A percentile compares a stretch with the other conserved stretches of the same genome.
phyloP scores from a whole-genome alignment of 2,113 vertebrate species.

The Entelurus aequoreus region DNA sequence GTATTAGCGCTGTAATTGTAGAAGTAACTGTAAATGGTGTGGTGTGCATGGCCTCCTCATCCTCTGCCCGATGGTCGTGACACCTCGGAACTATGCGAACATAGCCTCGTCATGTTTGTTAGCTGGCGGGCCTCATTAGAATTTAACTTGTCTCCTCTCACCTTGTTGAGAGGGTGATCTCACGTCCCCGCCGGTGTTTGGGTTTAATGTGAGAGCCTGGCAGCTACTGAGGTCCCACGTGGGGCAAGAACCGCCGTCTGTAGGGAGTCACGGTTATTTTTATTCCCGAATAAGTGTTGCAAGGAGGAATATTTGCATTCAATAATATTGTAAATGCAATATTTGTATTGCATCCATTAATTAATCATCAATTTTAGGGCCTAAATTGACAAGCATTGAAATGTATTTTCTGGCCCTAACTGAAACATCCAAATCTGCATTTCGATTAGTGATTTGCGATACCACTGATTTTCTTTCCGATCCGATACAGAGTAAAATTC shows the following conservation, averaged over 20 bases:
- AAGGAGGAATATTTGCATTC: background rate
- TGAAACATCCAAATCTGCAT: no score
- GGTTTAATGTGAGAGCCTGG: background rate
- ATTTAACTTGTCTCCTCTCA: conserved; percentile 24
- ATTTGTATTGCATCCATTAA: no score
- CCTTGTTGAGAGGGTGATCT: conserved; percentile 21
- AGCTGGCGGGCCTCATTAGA: conserved; percentile 14
- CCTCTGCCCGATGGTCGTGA: conserved; percentile 4
- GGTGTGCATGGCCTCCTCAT: conserved; percentile 4
- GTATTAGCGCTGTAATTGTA: background rate
- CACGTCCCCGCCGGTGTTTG: conserved; percentile 12
- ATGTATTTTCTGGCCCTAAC: no score
- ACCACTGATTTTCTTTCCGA: no score
- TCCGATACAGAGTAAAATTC: no score
- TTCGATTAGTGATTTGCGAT: no score
- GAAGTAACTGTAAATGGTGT: background rate
- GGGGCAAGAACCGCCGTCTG: background rate
- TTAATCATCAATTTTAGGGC: no score
- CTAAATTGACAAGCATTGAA: no score
- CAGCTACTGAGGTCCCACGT: background rate
- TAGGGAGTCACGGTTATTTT: background rate
- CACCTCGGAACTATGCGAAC: conserved; percentile 4
- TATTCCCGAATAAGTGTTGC: background rate
- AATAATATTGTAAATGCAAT: background rate
- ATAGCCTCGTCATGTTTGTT: conserved; percentile 8